phyloP scores from a whole-genome alignment of 1,140 invertebrate genomes.

The Laupala kohalensis region DNA sequence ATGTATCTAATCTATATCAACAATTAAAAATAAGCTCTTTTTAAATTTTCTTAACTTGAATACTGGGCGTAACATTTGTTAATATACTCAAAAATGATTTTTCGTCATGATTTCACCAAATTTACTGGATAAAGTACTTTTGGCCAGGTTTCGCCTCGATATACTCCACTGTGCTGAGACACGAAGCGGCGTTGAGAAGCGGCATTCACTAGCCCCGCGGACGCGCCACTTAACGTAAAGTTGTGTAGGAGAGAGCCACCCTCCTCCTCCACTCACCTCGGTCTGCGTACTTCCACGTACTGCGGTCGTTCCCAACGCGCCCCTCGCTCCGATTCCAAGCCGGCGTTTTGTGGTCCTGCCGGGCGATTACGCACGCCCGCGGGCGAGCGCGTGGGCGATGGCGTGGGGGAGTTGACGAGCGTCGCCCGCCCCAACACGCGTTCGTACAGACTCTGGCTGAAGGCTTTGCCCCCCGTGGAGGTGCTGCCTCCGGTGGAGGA shows the following conservation, averaged over 20 bases:
- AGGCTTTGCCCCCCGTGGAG: slow-evolving; percentile 22
- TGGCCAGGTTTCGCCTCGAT: no score
- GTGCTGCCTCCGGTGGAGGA: slow-evolving; percentile 41
- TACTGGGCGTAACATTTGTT: no score
- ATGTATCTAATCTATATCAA: not conserved
- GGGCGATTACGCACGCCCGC: slow-evolving; percentile 22
- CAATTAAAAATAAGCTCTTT: not conserved
- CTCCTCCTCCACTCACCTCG: slow-evolving; percentile 17
- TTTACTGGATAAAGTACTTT: no score
- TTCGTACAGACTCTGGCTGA: slow-evolving; percentile 59
- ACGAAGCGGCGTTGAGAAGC: no score
- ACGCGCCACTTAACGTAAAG: no score
- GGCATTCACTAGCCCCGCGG: no score
- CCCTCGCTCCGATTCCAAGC: slow-evolving; percentile 34
- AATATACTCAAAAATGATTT: no score
- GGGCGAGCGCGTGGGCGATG: slow-evolving; percentile 17
- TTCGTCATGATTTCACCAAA: no score
- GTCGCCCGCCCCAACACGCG: slow-evolving; percentile 37
- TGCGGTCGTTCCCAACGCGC: slow-evolving; percentile 42
- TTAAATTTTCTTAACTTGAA: no score
- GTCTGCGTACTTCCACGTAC: slow-evolving; percentile 33
- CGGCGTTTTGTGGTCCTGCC: slow-evolving; percentile 54
- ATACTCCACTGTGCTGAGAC: no score
- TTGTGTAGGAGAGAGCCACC: not conserved
- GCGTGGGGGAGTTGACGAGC: not conserved